phyloP scores from a whole-genome alignment of 2,797 vertebrate genomes.

The Coregonus sp. region DNA sequence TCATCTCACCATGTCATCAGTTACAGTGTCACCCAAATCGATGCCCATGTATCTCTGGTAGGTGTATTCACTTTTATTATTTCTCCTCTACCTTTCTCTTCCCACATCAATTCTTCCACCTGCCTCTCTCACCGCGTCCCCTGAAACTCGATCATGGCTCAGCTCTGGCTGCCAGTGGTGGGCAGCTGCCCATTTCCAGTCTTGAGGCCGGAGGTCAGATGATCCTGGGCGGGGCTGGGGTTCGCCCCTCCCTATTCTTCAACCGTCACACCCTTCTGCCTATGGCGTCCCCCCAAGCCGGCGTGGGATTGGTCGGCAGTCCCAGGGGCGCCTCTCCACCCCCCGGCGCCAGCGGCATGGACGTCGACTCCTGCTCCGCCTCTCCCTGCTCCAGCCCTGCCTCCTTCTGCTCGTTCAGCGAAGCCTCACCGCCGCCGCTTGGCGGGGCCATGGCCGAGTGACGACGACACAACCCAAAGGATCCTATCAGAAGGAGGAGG shows the following conservation, averaged over 20 bases:
- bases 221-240: constrained; percentile 76
- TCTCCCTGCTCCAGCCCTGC: constrained; percentile 82
- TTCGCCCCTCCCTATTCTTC: constrained; percentile 85
- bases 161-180: constrained; percentile 86
- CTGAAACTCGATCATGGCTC: constrained; percentile 17
- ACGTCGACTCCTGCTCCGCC: constrained; percentile 76
- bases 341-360: constrained; percentile 70
- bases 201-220: constrained; percentile 83
- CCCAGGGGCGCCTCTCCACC: constrained; percentile 65
- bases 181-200: constrained; percentile 84
- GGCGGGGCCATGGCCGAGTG: constrained; percentile 83
- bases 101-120: constrained; percentile 16
- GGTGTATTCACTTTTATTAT: background rate
- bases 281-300: constrained; percentile 66
- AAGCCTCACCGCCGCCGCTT: constrained; percentile 78
- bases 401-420: constrained; percentile 81
- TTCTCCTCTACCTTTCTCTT: background rate
- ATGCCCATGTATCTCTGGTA: background rate
- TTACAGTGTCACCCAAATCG: background rate
- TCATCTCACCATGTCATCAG: background rate
- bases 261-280: constrained; percentile 85
- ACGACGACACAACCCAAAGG: constrained; percentile 58
- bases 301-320: constrained; percentile 75
- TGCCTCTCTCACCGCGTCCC: constrained; percentile 21
- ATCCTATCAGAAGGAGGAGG: constrained; percentile 49